Evolutionary conservation across 2,797 vertebrate genomes (phyloP), one percentile per base, ranked within the genome.

Genomic region (Anabas testudineus): DNA sequence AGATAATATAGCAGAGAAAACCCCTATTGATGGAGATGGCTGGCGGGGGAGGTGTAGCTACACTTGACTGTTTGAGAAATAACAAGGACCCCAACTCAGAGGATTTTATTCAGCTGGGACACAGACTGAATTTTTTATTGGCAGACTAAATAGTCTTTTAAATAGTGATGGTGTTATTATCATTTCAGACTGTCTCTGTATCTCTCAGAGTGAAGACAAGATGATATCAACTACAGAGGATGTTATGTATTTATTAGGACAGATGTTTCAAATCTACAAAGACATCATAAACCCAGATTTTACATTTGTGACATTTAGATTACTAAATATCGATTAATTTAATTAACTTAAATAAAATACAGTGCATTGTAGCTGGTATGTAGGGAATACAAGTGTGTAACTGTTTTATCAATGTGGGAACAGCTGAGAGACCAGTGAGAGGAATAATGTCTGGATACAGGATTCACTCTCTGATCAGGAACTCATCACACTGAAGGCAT

Each of bases 31-130:
- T 43, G 61, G 83, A 69, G 72, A 90, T 85, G 89, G 81, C 80
- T 72, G 82, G 69, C 79, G 76, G 87, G 84, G 87, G 90, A 85
- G 81, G 82, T 75, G 84, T 82, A 55, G 67, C 57, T 68, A 71
- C 62, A 19, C 61, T 30, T 82, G 71, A 68, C 80, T 85, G 82
- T 73, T 84, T 87, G 74, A 84, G 79, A 78, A 72, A 87, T 83
- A 88, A 87, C 30, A 65, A 81, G 66, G 80, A 87, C 73, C 80
- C 73, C 63, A 56, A 75, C 80, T 62, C 65, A 69, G 87, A 89
- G 76, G 79, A 85, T 83, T 83, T 87, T 43, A 60, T 57, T 67
- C 71, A 74, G 80, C 70, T 85, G 59, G 47, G 54, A 57, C 61
- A 74, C 63, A 76, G 74, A 79, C 81, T 77, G 68, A 19, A 39